phyloP scores from a whole-genome alignment of 1,140 invertebrate genomes.

The Laodelphax striatellus region DNA sequence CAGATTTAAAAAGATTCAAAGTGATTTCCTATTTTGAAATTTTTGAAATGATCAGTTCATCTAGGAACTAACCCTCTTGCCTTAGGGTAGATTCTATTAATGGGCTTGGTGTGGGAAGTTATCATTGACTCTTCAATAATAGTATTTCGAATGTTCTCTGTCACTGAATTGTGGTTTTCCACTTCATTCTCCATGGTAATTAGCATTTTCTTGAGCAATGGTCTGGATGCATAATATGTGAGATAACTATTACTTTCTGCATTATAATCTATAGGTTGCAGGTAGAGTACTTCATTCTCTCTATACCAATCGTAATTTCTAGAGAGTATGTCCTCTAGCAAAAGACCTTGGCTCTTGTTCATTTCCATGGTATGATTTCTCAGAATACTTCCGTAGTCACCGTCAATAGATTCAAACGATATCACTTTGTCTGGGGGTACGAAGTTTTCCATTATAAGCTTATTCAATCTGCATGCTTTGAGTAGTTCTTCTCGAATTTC shows the following conservation, averaged over 20 bases:
- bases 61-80: constrained; percentile 47
- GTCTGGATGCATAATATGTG: constrained; percentile 53
- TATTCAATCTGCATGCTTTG: constrained; percentile 61
- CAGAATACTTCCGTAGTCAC: constrained; percentile 71
- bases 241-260: constrained; percentile 71
- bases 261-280: constrained; percentile 69
- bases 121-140: constrained; percentile 4
- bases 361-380: constrained; percentile 1
- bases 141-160: constrained; percentile 21
- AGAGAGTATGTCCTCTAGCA: background rate
- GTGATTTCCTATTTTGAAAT: too few species aligned
- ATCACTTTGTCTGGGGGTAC: constrained; percentile 79
- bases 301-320: constrained; percentile 34
- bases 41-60: constrained; percentile 24
- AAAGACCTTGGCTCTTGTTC: background rate
- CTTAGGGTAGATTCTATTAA: constrained; percentile 36
- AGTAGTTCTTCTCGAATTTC: constrained; percentile 67
- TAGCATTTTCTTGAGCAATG: constrained; percentile 59
- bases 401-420: constrained; percentile 61
- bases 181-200: constrained; percentile 58
- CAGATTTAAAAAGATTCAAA: too few species aligned
- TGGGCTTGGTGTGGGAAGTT: background rate
- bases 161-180: constrained; percentile 58
- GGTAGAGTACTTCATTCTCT: constrained; percentile 71
- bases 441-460: constrained; percentile 92